These are phyloP conservation scores for Trachelus troglodyta DNA, from an alignment of 2,888 invertebrate species.

Conservation along the genomic window DNA sequence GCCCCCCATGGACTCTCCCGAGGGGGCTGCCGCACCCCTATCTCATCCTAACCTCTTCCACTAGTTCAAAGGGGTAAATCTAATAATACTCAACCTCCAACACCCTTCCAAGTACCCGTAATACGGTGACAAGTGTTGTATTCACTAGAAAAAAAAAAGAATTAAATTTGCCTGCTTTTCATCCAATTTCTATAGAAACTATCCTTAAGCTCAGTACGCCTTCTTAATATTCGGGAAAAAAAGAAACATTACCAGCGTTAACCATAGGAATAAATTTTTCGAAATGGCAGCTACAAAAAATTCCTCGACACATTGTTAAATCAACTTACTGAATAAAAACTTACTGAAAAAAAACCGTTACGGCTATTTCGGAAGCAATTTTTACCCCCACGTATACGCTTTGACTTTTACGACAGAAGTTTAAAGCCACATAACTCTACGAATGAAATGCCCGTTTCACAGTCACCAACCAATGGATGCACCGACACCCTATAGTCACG, in stretches of 20 bases:
- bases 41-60: slow-evolving; percentile 22
- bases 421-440: background rate
- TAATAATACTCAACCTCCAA: slow-evolving; percentile 36
- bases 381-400: background rate
- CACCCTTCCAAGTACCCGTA: slow-evolving; percentile 28
- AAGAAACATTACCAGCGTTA: background rate
- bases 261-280: background rate
- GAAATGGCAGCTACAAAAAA: background rate
- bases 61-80: slow-evolving; percentile 41
- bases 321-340: no score
- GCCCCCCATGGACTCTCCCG: slow-evolving; percentile 22
- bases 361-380: background rate
- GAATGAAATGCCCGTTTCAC: background rate
- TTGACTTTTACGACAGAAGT: background rate
- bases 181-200: background rate
- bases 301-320: background rate
- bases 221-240: background rate
- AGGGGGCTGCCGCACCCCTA: background rate
- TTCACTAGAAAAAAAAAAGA: slow-evolving; percentile 24
- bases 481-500: background rate
- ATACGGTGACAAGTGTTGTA: slow-evolving; percentile 34
- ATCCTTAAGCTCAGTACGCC: background rate
- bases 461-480: background rate
- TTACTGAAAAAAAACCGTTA: no score
- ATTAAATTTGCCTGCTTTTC: slow-evolving; percentile 7